Evolutionary conservation across 2,888 invertebrate genomes (phyloP).

Genomic region (Ditylenchus weischeri): DNA sequence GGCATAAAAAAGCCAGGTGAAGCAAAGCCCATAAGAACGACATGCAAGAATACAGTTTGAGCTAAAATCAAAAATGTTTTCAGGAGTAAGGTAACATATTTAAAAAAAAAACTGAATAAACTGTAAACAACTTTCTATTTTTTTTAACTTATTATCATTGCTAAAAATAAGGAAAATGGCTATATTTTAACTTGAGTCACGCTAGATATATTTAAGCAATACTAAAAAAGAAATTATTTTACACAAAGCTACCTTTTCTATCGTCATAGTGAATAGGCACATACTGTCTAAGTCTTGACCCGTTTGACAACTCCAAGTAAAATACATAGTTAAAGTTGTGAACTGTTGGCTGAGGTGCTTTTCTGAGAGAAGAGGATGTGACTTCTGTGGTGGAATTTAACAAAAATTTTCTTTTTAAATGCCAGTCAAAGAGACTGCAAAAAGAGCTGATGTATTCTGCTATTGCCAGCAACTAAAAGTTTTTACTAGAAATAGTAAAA

Average conservation of each 20-base stretch:
- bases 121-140: too few species aligned
- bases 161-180: too few species aligned
- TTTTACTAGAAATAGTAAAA: too few species aligned
- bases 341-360: too few species aligned
- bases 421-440: not conserved
- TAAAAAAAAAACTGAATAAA: too few species aligned
- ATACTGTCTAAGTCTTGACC: conserved; percentile 21
- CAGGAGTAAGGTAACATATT: too few species aligned
- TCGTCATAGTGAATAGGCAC: conserved; percentile 26
- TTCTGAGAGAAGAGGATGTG: conserved; percentile 1
- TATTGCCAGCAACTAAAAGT: not conserved
- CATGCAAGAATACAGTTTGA: conserved; percentile 25
- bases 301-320: conserved; percentile 25
- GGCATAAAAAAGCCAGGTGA: conserved; percentile 26
- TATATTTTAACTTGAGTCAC: too few species aligned
- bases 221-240: too few species aligned
- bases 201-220: too few species aligned
- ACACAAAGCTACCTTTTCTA: conserved; percentile 7
- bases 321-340: conserved; percentile 16
- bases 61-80: conserved; percentile 9
- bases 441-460: conserved; percentile 6
- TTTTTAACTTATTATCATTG: too few species aligned
- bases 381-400: not conserved
- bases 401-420: not conserved
- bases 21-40: conserved; percentile 19